Evolutionary conservation across 37 sponge, comb jelly and placozoan species (phyloP).

Genomic region (Theonella swinhoei): DNA sequence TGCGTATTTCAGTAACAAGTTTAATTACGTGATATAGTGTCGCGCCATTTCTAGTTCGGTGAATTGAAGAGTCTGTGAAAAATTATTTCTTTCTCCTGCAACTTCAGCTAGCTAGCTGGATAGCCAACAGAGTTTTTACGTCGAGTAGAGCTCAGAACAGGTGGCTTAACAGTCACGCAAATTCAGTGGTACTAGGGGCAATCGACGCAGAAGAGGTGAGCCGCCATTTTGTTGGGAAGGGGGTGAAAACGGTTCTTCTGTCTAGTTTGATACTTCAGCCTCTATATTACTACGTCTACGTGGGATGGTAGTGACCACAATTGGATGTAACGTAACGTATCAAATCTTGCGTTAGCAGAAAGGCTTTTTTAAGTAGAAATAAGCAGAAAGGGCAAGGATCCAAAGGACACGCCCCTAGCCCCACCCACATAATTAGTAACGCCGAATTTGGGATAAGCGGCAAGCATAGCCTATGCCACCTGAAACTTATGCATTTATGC

Average conservation of each 20-base stretch:
- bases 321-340: no score
- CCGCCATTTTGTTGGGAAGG: constrained; percentile 55
- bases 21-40: not conserved
- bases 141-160: not conserved
- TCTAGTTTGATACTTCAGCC: no score
- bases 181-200: not conserved
- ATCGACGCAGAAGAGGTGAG: constrained; percentile 32
- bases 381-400: no score
- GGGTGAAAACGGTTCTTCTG: not conserved
- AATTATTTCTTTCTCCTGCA: constrained; percentile 66
- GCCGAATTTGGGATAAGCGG: no score
- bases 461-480: no score
- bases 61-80: constrained; percentile 31
- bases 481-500: no score
- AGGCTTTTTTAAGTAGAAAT: no score
- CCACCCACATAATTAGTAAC: no score
- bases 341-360: no score
- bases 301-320: no score
- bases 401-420: no score
- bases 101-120: not conserved
- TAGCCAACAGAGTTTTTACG: not conserved
- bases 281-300: no score
- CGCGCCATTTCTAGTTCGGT: constrained; percentile 42
- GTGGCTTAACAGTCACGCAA: constrained; percentile 3
- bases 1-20: not conserved